Base-by-base conservation (phyloP, 2,797 vertebrate genomes). In the Thunnus albacares region DNA sequence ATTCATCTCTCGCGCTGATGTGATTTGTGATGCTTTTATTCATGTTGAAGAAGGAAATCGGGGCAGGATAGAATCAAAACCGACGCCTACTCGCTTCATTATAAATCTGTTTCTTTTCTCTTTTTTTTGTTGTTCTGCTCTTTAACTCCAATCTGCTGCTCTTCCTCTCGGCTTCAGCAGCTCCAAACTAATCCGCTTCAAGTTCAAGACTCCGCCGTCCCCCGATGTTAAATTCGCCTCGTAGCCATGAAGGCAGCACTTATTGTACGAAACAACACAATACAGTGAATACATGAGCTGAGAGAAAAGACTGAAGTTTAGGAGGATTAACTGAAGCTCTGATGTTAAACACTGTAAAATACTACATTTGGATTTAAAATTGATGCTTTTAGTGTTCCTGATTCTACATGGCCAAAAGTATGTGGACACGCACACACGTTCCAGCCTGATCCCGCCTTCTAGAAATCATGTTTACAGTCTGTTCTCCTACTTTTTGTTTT, bases 21-120 rank as follows among this genome's bases (percentile, higher is more conserved):
- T 77, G 85, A 92, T 91, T 85, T 87, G 80, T 26, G 77, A 82
- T 82, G 83, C 81, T 85, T 85, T 87, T 83, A 76, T 90, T 92
- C 68, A 84, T 63, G 81, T 63, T 49, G 64, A 71, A 68, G 77
- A 81, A 74, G 62, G 59, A 88, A 89, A 89, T 74, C 66, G 26
- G 71, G 62, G 60, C 80, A 78, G 72, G 63, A 77, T 33, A 70
- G 63, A 80, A 83, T 91, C 79, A 86, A 88, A 24, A 79, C 80
- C 18, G 15, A 8, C 62, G 38, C 90, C 92, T 87, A 80, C 90
- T 87, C 90, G 81, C 63, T 86, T 84, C 84, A 87, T 90, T 80
- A 86, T 87, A 6, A 82, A 79, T 90, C 81, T 51, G 26, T 52
- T 77, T 75, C 60, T 2, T 47, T 43, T 69, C 79, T 24, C 3